Evolutionary conservation across 2,888 invertebrate genomes (phyloP), one percentile per base, ranked within the genome.

Genomic region (Aphodius sticticus): DNA sequence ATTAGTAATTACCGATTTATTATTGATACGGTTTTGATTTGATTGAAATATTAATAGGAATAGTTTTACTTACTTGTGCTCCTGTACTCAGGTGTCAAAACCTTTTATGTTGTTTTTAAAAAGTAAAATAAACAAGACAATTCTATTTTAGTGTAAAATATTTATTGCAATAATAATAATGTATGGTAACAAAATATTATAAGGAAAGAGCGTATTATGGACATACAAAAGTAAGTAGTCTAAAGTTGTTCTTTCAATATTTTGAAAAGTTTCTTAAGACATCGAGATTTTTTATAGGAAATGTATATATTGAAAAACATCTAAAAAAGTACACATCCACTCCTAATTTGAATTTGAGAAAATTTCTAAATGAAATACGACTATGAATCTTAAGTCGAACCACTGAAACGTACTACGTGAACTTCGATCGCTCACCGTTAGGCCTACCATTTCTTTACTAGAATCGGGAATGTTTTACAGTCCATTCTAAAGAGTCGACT

Each of bases 151-250:
- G 78, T 82, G 79, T 81, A 82, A 82, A 82, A 82, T 82, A 81
- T 82, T 82, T 82, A 82, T 82, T 82, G 82, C 81, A 81, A 80
- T 81, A 79, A 76, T 79, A 81, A 80, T 81, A 76, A 76, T 76
- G 80, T 81, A 82, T 80, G 79, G 82, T 82, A 82, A 82, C 82
- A 82, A 82, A 82, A 81, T 81, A 82, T 80, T 80, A 79, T 80
- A 81, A 79, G 78, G 82, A 81, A 78, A 81, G 81, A 81, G 81
- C 80, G 77, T 78, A 81, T 70, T 79, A 79, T n/a, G 69, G 78
- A 78, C 76, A 79, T 79, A 79, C 76, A 79, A 79, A 79, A 78
- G 74, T 74, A 74, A 37, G 74, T 74, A 36, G n/a, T 36, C 35
- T 74, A 74, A 37, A 37, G 74, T 74, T 37, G 74, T 74, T 74